Conservation (phyloP, 2,888 invertebrate genomes). For the Arrhopalites spinosus region DNA sequence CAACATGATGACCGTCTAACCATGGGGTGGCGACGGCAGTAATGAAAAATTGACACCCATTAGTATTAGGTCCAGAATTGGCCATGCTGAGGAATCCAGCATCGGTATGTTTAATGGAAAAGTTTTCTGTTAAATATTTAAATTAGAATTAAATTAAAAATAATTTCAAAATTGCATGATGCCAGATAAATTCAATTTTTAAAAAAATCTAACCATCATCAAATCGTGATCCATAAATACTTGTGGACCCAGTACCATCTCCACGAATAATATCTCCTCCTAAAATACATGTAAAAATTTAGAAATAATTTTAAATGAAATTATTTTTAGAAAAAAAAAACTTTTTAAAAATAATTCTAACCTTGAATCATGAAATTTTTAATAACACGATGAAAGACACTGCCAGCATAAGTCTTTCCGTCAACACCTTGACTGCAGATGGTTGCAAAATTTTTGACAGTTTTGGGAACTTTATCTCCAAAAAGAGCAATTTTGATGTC, state of each 20-base stretch:
- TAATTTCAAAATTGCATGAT: too few species aligned
- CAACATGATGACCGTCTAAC: conserved; percentile 86
- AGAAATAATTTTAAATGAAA: conserved; percentile 44
- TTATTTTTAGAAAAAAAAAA: too few species aligned
- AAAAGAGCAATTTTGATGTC: conserved; percentile 85
- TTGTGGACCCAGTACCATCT: conserved; percentile 82
- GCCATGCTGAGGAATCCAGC: conserved; percentile 65
- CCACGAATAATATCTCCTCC: conserved; percentile 82
- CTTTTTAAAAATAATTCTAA: conserved; percentile 59
- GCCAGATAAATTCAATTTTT: too few species aligned
- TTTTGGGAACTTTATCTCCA: conserved; percentile 82
- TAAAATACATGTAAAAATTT: too few species aligned
- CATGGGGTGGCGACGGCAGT: conserved; percentile 85
- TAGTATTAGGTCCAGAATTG: conserved; percentile 48
- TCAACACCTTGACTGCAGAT: conserved; percentile 76
- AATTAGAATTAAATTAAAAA: background rate
- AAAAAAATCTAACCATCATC: too few species aligned
- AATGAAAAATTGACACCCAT: conserved; percentile 84
- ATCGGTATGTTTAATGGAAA: conserved; percentile 76
- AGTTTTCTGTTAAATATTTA: conserved; percentile 65
- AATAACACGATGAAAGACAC: conserved; percentile 82
- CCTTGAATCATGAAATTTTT: conserved; percentile 92
- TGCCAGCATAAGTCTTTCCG: conserved; percentile 77
- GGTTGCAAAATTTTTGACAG: conserved; percentile 84
- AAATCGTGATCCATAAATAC: conserved; percentile 84